Percentiles rank a stretch among this genome's conserved stretches.
Evolutionary conservation across 2,113 vertebrate species (phyloP).

Genomic region (Microtus richardsoni): DNA sequence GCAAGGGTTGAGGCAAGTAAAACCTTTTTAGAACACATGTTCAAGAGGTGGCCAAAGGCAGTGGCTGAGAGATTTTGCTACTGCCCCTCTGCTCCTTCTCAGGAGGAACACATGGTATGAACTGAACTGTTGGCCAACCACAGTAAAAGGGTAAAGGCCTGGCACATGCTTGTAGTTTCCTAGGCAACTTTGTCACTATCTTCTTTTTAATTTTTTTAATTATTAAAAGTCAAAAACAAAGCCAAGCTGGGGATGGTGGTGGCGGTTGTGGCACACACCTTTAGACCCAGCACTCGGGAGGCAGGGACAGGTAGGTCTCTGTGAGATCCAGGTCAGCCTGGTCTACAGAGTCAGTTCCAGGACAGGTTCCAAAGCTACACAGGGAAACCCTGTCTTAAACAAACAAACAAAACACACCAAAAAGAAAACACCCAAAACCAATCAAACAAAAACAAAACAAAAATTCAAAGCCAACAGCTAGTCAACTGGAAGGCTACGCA

Average conservation of each 20-base stretch:
- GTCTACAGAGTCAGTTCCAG: too few species aligned
- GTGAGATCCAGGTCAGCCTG: too few species aligned
- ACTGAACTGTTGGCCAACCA: neutral
- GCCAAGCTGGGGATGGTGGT: too few species aligned
- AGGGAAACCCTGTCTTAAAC: too few species aligned
- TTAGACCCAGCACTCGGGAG: too few species aligned
- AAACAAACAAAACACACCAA: too few species aligned
- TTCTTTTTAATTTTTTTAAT: neutral
- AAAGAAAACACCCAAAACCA: too few species aligned
- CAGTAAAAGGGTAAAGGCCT: neutral
- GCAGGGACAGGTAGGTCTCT: too few species aligned
- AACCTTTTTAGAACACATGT: neutral
- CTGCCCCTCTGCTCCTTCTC: neutral
- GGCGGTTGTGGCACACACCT: too few species aligned
- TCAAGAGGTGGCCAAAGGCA: neutral
- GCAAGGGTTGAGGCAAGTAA: neutral
- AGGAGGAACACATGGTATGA: neutral
- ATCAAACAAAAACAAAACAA: too few species aligned
- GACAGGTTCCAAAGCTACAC: too few species aligned
- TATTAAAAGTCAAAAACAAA: neutral
- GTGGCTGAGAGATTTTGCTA: neutral
- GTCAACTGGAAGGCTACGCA: neutral
- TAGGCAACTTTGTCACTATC: neutral
- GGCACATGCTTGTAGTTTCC: conserved; percentile 5
- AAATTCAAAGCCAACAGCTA: neutral